These are phyloP conservation scores for Nudaria mundana DNA, from an alignment of 2,888 invertebrate species.

Conservation along the genomic window DNA sequence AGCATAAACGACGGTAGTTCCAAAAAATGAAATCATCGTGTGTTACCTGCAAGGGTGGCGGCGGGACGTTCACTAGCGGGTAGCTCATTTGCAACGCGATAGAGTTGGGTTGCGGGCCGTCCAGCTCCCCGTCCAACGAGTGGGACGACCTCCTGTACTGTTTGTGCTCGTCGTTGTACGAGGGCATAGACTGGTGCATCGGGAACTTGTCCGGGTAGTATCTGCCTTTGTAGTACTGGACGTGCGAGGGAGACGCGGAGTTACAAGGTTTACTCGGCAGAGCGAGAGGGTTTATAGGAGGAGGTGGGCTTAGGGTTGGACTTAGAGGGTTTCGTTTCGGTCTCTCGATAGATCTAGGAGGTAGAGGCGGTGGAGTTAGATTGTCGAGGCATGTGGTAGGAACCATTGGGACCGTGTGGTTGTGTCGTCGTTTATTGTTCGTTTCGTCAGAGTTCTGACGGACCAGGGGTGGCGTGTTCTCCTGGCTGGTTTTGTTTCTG, in stretches of 20 bases:
- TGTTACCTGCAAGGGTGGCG: conserved; percentile 71
- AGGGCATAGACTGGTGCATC: conserved; percentile 62
- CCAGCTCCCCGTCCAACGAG: conserved; percentile 65
- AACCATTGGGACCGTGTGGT: conserved; percentile 63
- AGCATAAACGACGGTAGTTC: neutral
- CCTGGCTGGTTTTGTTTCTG: conserved; percentile 43
- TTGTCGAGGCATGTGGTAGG: conserved; percentile 71
- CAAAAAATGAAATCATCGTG: neutral
- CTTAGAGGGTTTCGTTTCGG: conserved; percentile 49
- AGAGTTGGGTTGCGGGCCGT: conserved; percentile 79
- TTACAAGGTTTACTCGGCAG: conserved; percentile 40
- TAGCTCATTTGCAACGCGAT: conserved; percentile 84
- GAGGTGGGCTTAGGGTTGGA: conserved; percentile 29
- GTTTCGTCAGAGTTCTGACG: conserved; percentile 60
- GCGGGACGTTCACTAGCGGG: conserved; percentile 81
- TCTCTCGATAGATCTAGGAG: conserved; percentile 56
- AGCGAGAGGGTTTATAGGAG: conserved; percentile 45
- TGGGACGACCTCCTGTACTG: conserved; percentile 60
- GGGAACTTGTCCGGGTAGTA: conserved; percentile 36
- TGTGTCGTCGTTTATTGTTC: conserved; percentile 44
- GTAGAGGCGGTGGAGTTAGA: conserved; percentile 61
- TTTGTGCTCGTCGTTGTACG: conserved; percentile 44
- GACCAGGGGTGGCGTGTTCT: conserved; percentile 49
- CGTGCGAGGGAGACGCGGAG: conserved; percentile 33
- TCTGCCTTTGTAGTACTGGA: conserved; percentile 45